Conservation (phyloP, 1,140 invertebrate species). For the Drosophila nigromelanica region DNA sequence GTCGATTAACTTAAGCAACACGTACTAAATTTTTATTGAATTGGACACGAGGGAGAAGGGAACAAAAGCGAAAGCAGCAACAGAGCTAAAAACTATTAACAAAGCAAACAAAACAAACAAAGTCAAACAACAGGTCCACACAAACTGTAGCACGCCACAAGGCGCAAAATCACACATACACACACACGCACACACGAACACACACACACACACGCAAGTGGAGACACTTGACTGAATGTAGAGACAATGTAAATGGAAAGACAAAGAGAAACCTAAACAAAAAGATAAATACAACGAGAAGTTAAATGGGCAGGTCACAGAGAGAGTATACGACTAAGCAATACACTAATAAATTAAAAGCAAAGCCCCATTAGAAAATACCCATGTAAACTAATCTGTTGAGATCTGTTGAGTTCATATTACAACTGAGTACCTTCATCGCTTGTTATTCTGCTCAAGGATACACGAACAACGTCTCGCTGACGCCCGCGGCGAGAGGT, state of each 20-base stretch:
- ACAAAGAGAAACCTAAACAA: background rate
- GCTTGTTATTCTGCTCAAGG: background rate
- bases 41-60: conserved; percentile 11
- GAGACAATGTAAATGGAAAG: conserved; percentile 10
- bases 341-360: background rate
- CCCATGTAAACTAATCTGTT: background rate
- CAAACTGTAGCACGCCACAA: conserved; percentile 12
- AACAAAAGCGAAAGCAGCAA: conserved; percentile 11
- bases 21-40: conserved; percentile 45
- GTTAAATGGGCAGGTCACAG: conserved; percentile 1
- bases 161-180: background rate
- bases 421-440: background rate
- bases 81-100: conserved; percentile 33
- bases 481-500: background rate
- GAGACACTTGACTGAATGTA: conserved; percentile 13
- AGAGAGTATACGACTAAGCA: background rate
- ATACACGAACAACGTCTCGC: background rate
- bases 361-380: background rate
- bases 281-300: background rate
- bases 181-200: background rate
- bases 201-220: background rate
- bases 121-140: conserved; percentile 19
- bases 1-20: conserved; percentile 40
- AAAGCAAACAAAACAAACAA: conserved; percentile 25
- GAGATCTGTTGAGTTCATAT: background rate